Conservation (phyloP, 2,888 invertebrate genomes). For the Loripinus fragilis region DNA sequence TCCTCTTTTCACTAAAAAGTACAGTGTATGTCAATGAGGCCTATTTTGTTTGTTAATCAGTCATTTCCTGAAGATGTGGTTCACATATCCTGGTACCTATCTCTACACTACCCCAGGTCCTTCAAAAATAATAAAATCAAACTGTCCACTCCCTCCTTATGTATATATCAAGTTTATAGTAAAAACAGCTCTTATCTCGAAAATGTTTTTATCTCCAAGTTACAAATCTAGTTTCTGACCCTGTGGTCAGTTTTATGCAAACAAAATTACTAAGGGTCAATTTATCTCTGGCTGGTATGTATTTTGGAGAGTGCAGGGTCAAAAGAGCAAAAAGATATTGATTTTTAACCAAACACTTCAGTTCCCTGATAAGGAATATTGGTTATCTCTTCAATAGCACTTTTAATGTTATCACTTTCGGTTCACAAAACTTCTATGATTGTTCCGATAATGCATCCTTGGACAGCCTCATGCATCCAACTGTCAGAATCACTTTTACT, state of each 20-base stretch:
- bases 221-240: conserved; percentile 28
- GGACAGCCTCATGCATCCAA: neutral
- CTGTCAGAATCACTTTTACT: neutral
- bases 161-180: conserved; percentile 13
- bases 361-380: conserved; percentile 17
- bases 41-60: neutral
- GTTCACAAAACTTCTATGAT: neutral
- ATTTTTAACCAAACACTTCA: conserved; percentile 19
- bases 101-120: neutral
- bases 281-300: conserved; percentile 20
- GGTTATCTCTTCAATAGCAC: neutral
- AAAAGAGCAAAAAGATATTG: conserved; percentile 19
- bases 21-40: neutral
- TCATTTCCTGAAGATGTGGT: neutral
- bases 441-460: neutral
- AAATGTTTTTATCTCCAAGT: conserved; percentile 50
- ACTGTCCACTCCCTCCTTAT: conserved; percentile 13
- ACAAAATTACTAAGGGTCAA: conserved; percentile 28
- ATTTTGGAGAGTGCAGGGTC: conserved; percentile 22
- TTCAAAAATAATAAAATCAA: neutral
- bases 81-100: neutral
- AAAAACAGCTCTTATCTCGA: conserved; percentile 49
- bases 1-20: no score
- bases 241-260: conserved; percentile 46
- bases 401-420: neutral